Conservation (phyloP, 2,113 vertebrate species). For the Leiothrix lutea region DNA sequence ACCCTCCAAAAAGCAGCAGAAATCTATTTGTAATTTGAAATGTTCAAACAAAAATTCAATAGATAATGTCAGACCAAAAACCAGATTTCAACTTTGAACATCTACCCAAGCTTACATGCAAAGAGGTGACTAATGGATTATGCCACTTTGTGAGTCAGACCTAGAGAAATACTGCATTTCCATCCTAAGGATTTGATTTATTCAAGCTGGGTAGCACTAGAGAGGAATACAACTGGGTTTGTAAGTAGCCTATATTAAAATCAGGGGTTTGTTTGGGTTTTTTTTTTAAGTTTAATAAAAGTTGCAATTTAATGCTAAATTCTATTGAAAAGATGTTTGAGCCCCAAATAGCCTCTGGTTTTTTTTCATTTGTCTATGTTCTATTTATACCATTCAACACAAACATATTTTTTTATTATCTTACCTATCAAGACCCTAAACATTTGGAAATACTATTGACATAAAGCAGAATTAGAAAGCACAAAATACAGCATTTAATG, state of each 20-base stretch:
- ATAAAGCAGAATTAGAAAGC: background rate
- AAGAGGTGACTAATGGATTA: background rate
- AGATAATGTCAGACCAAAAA: slow-evolving; percentile 36
- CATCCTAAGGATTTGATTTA: slow-evolving; percentile 12
- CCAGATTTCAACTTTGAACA: slow-evolving; percentile 48
- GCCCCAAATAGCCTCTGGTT: background rate
- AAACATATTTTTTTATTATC: background rate
- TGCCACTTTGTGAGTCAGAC: slow-evolving; percentile 37
- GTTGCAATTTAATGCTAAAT: background rate
- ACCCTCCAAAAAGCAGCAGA: background rate
- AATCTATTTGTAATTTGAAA: slow-evolving; percentile 32
- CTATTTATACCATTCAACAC: background rate
- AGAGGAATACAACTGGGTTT: background rate
- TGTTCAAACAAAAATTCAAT: background rate
- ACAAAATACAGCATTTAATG: background rate
- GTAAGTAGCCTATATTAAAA: slow-evolving; percentile 21
- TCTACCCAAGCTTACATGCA: background rate
- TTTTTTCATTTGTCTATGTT: slow-evolving; percentile 2
- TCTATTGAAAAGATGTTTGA: background rate
- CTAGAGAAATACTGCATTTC: slow-evolving; percentile 22
- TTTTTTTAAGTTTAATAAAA: background rate
- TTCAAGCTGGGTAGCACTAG: slow-evolving; percentile 10
- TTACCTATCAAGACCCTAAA: background rate
- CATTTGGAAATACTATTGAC: background rate
- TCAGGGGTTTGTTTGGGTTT: background rate